Evolutionary conservation across 2,113 vertebrate genomes (phyloP).

Genomic region (Chloroceryle aenea): DNA sequence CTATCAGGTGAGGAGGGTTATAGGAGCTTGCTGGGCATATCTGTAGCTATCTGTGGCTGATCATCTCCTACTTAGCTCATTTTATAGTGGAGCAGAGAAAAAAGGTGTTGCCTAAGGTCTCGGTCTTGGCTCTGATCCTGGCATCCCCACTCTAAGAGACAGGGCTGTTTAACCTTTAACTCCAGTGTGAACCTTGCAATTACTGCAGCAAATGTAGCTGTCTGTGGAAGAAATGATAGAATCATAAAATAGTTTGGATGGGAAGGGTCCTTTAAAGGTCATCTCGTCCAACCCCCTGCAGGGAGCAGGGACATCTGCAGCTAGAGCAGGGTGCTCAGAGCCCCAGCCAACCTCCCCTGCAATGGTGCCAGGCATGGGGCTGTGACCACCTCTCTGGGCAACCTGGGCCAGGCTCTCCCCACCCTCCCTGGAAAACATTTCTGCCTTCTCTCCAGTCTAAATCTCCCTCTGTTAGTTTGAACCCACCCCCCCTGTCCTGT

Average conservation of each 20-base stretch:
- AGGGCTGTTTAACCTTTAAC: neutral
- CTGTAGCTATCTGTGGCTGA: neutral
- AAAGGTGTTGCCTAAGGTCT: neutral
- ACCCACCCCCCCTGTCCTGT: too few relatives aligned
- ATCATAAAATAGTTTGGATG: neutral
- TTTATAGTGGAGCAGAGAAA: neutral
- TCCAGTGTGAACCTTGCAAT: neutral
- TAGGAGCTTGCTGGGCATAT: neutral
- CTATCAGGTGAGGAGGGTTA: constrained; percentile 77
- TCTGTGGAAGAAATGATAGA: neutral
- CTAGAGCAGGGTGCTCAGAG: neutral
- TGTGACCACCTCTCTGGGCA: neutral
- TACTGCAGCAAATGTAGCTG: neutral
- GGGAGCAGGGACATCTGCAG: too few relatives aligned
- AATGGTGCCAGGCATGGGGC: neutral
- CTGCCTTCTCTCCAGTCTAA: too few relatives aligned
- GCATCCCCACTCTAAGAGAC: neutral
- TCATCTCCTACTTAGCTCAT: neutral
- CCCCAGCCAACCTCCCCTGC: neutral
- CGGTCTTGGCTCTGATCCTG: neutral
- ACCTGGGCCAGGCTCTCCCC: neutral
- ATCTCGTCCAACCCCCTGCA: neutral
- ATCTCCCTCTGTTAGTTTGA: too few relatives aligned
- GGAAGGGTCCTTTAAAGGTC: neutral
- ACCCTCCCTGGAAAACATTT: too few relatives aligned